Base-by-base conservation (phyloP, 1,140 invertebrate genomes). In the Holcopasites calliopsidis region DNA sequence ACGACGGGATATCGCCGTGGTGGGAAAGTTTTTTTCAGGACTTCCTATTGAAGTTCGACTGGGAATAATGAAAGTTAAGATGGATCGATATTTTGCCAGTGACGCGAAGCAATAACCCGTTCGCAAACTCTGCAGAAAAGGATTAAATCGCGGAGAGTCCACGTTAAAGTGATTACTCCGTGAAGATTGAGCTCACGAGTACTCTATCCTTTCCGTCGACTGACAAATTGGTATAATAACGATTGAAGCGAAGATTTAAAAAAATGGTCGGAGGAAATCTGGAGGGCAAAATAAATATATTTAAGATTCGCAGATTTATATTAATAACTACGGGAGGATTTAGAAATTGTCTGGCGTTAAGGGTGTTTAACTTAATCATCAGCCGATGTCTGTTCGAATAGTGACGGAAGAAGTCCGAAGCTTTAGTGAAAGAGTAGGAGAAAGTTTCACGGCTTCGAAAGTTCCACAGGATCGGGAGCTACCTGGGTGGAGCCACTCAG, bases 401-500 rank as follows among this genome's bases (percentile, higher is more conserved):
- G 44, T 38, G 33, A 40, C 26, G 44, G 35, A 71, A 40, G 44
- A 71, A 49, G 18, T 21, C 3, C 16, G 69, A 26, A 71, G 50
- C 44, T 61, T 16, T 3, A 31, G 7, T 44, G 21, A 50, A 71
- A 61, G 69, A 16, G 35, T n/a, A 18, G 60, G 40, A 71, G 57
- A 40, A 62, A 71, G 57, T 71, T 71, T 40, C 44, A 55, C 13
- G 42, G 68, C 10, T 31, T 23, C 23, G 33, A 62, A 62, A 61
- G 69, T 50, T 62, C 57, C 33, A 11, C 18, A 23, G 10, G 57
- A 71, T 61, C 38, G 31, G 35, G 23, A 31, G 47, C 57, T 40
- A 28, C 33, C 21, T 40, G 44, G 33, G 33, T 35, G 57, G 18
- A 71, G 44, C 23, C 57, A 62, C 69, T 71, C 44, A 40, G 52